Conservation (phyloP, 2,113 vertebrate species). For the Crotophaga sulcirostris region DNA sequence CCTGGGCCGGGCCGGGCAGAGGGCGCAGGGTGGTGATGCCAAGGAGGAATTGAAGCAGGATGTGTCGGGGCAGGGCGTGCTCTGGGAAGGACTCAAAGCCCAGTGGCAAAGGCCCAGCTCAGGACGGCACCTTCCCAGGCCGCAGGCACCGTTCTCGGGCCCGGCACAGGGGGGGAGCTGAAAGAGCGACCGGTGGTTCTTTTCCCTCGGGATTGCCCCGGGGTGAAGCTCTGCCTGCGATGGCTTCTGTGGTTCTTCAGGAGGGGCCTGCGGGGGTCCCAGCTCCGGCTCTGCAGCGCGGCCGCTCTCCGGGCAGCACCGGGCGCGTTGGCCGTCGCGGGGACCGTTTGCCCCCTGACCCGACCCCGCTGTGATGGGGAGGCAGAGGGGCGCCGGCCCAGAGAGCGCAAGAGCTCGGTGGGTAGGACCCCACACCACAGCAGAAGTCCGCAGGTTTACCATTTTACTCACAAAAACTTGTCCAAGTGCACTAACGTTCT, state of each 20-base stretch:
- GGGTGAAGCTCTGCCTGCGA: background rate
- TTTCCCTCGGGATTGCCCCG: background rate
- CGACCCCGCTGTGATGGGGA: background rate
- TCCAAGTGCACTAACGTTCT: background rate
- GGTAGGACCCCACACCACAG: background rate
- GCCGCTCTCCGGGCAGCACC: background rate
- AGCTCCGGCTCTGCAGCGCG: background rate
- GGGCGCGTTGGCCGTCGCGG: background rate
- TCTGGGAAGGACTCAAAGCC: background rate
- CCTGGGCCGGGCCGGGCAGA: background rate
- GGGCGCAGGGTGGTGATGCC: background rate
- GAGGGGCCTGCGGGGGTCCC: background rate
- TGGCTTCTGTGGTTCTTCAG: background rate
- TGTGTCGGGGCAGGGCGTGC: background rate
- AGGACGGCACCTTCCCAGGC: background rate
- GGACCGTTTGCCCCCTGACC: background rate
- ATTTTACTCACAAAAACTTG: background rate
- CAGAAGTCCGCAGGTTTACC: conserved; percentile 2
- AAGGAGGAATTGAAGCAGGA: background rate
- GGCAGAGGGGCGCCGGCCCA: background rate
- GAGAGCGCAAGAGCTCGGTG: background rate
- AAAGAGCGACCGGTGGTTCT: background rate
- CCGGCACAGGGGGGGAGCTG: background rate
- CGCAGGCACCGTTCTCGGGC: background rate
- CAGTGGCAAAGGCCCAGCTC: background rate